Evolutionary conservation across 1,140 invertebrate genomes (phyloP).

Genomic region (Lasioglossum albipes): DNA sequence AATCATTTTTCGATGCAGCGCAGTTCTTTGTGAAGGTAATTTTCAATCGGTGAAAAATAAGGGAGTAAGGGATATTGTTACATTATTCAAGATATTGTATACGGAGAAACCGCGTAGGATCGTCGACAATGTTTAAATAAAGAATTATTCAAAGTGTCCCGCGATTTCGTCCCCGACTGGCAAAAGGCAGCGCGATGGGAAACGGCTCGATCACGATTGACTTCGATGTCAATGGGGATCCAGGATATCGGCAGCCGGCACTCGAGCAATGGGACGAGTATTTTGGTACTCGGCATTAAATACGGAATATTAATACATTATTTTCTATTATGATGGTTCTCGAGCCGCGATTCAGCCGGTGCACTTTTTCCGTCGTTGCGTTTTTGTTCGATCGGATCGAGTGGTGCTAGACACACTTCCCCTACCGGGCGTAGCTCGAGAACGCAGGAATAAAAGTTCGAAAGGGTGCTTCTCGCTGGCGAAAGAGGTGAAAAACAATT

Average conservation of each 20-base stretch:
- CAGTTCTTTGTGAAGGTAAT: too few species aligned
- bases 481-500: slow-evolving; percentile 53
- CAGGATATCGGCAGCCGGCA: not conserved
- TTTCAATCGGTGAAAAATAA: too few species aligned
- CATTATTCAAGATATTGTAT: not conserved
- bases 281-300: slow-evolving; percentile 15
- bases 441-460: slow-evolving; percentile 21
- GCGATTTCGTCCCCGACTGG: not conserved
- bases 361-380: not conserved
- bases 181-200: not conserved
- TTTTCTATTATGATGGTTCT: not conserved
- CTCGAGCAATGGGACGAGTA: not conserved
- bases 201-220: not conserved
- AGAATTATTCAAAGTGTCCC: not conserved
- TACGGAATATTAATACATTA: slow-evolving; percentile 1
- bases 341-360: not conserved
- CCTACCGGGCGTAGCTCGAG: not conserved
- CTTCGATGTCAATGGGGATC: not conserved
- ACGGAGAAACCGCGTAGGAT: too few species aligned
- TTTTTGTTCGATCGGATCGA: slow-evolving; percentile 12
- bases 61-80: too few species aligned
- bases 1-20: too few species aligned
- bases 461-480: not conserved
- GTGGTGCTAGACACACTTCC: slow-evolving; percentile 12
- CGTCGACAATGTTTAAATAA: not conserved